Percentiles rank a stretch among this genome's conserved stretches.
These are phyloP conservation scores for Calcarius lapponicus DNA, from an alignment of 2,797 vertebrate genomes.

Conservation along the genomic window DNA sequence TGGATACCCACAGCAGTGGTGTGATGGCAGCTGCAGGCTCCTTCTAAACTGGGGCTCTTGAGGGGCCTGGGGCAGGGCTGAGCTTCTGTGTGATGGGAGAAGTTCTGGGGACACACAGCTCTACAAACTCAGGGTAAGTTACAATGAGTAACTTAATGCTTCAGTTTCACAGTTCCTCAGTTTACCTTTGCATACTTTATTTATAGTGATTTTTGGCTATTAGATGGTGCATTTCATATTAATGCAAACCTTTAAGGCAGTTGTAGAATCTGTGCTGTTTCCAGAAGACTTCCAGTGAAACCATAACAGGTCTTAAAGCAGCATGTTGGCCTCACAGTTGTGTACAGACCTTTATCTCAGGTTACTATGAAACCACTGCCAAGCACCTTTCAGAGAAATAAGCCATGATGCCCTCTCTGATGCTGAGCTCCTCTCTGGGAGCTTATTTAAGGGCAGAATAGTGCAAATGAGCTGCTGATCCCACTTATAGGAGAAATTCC, in stretches of 20 bases:
- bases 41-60: background rate
- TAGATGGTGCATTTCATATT: background rate
- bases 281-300: background rate
- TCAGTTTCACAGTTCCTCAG: background rate
- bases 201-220: background rate
- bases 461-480: background rate
- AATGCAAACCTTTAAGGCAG: background rate
- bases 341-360: background rate
- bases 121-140: background rate
- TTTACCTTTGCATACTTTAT: background rate
- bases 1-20: background rate
- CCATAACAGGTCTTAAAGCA: background rate
- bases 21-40: background rate
- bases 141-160: background rate
- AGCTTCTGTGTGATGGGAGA: no score
- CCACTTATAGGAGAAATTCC: background rate
- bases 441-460: background rate
- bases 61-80: background rate
- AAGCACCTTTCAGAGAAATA: background rate
- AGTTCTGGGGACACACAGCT: accelerated
- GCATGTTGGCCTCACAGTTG: background rate
- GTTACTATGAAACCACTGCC: background rate
- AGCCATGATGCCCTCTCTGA: background rate
- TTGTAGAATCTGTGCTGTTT: background rate
- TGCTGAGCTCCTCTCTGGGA: background rate